Base-by-base conservation (phyloP, 2,113 vertebrate genomes). In the Zapornia atra region DNA sequence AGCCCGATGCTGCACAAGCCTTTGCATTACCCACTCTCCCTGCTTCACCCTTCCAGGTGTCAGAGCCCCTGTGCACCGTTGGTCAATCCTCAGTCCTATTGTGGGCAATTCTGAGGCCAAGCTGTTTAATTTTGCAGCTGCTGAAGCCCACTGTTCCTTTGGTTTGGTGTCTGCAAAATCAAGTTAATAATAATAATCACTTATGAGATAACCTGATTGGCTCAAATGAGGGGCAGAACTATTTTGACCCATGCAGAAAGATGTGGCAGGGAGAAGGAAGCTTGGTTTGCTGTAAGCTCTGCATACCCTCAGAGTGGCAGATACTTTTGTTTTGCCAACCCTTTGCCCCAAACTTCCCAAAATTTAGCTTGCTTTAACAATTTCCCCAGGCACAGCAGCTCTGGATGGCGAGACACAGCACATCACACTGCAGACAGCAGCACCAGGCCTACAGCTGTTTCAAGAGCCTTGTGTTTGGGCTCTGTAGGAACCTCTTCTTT, bases 11-110 rank as follows among this genome's bases (percentile, higher is more conserved):
- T 38, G 6, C 2, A 5, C n/a, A 13, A 28, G 28, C 56, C 42
- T 34, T 26, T 2, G 8, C 15, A 0, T 10, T 1, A 22, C n/a
- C 29, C 24, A 0, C 12, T 15, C 42, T 20, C 3, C 0, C 56
- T 8, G 25, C 20, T 64, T 17, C 36, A 3, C 50, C n/a, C 14
- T 33, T 34, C 36, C 42, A 5, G 0, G n/a, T 3, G 11, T 10
- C 4, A 6, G 53, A 26, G 34, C 5, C 70, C 13, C 21, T 5
- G 7, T 5, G 3, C 60, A 18, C 29, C n/a, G 11, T 5, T 48
- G 2, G 10, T 9, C 70, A 21, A 42, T 2, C 48, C 50, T 12
- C 26, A 7, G 48, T 64, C 60, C 50, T 61, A 7, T 14, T 53
- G 22, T 70, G 26, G 73, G 53, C 46, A 72, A 13, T 20, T 1